Evolutionary conservation across 2,888 invertebrate species (phyloP), one percentile per base, ranked within the genome.

Genomic region (Leptogaster cylindrica): DNA sequence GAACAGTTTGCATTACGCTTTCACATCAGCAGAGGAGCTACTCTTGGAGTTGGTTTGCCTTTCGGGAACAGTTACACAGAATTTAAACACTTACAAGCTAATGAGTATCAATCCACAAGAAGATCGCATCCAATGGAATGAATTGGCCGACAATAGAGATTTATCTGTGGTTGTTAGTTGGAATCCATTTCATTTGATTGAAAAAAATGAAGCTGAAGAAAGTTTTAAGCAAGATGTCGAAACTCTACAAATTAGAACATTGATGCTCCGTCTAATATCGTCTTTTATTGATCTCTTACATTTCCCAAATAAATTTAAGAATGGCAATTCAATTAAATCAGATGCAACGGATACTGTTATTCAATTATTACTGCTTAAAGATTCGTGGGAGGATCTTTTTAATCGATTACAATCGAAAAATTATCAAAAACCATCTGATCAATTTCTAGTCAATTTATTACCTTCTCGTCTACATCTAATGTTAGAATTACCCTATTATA

Each of bases 1-100:
- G 73, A 89, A 90, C 74, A 96, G 96, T 71, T 83, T 91, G 66
- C 92, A 95, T 81, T 89, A 88, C 77, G 88, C 85, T 69, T 84
- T 82, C 71, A 85, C 84, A 70, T 87, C 84, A 63, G 85, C 85
- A 64, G 94, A 87, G 81, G 86, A 88, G 71, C 86, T 89, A 76
- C 80, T 92, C 51, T 81, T 90, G 70, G 89, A 90, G 78, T 82
- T 93, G 68, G 82, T 87, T 16, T 82, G 71, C 80, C 81, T 76
- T 70, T 79, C 76, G 67, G 81, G 78, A 23, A 78, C 76, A 63
- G 72, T 77, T 5, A 75, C 76, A 51, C 81, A 81, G 69, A 83
- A 82, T 71, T 72, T 85, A 48, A 83, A 85, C 69, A 81, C 83
- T 25, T 81, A 87, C 63, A 81, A 82, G 69, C 83, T 83, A 64